Evolutionary conservation across 2,113 vertebrate species (phyloP).

Genomic region (Cricetomys ansorgei): DNA sequence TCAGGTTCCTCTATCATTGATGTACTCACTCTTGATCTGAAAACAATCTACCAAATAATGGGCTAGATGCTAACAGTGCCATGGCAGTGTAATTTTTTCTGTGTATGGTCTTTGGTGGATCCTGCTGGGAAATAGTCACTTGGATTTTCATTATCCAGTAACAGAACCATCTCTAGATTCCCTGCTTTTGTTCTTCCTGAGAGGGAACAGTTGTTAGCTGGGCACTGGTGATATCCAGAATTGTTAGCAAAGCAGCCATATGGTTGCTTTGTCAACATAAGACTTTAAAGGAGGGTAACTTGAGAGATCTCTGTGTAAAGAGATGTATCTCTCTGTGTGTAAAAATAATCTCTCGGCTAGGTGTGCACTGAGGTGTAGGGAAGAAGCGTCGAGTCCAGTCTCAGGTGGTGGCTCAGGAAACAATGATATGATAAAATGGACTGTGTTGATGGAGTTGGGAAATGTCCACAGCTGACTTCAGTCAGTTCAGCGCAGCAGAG

Average conservation of each 20-base stretch:
- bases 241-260: conserved; percentile 8
- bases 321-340: too few species aligned
- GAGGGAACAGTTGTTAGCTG: background rate
- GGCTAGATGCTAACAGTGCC: background rate
- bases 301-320: background rate
- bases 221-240: background rate
- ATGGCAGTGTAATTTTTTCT: background rate
- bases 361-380: background rate
- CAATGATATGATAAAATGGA: conserved; percentile 46
- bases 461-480: conserved; percentile 63
- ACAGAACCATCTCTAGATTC: background rate
- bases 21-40: background rate
- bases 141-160: conserved; percentile 57
- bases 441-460: conserved; percentile 41
- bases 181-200: conserved; percentile 28
- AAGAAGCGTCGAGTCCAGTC: background rate
- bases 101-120: conserved; percentile 22
- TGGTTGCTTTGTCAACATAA: background rate
- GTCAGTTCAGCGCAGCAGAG: conserved; percentile 57
- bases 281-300: background rate
- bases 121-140: conserved; percentile 58
- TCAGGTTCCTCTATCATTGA: background rate
- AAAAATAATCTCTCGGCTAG: background rate
- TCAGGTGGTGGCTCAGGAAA: conserved; percentile 45
- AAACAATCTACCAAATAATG: conserved; percentile 38